Evolutionary conservation across 2,797 vertebrate species (phyloP).

Genomic region (Muraenolepis orangiensis): DNA sequence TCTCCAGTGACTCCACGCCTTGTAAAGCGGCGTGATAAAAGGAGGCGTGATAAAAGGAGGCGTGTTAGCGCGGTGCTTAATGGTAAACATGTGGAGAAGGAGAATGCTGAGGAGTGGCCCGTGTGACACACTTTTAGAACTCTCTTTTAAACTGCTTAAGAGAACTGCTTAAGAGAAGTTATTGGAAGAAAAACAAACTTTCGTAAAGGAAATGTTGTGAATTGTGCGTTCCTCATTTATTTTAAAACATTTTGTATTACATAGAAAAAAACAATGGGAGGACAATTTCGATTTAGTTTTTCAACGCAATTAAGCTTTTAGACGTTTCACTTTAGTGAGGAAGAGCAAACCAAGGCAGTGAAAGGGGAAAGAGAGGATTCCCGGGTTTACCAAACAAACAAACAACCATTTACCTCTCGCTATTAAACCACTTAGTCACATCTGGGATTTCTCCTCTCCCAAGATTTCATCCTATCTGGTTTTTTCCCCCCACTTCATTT

Average conservation of each 20-base stretch:
- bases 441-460: constrained; percentile 9
- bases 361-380: background rate
- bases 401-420: background rate
- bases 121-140: constrained; percentile 18
- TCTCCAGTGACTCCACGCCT: constrained; percentile 66
- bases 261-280: background rate
- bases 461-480: constrained; percentile 8
- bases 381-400: background rate
- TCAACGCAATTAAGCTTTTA: background rate
- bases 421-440: constrained; percentile 36
- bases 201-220: background rate
- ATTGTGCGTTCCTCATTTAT: background rate
- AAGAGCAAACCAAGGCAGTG: background rate
- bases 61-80: constrained; percentile 62
- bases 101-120: constrained; percentile 44
- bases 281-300: background rate
- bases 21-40: constrained; percentile 76
- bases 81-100: constrained; percentile 59
- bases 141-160: background rate
- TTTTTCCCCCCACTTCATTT: constrained; percentile 30
- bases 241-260: background rate
- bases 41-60: constrained; percentile 64
- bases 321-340: background rate
- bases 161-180: background rate
- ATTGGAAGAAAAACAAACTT: background rate